Conservation (phyloP, 64 coral and sea anemone genomes). For the Stichodactyla helianthus region DNA sequence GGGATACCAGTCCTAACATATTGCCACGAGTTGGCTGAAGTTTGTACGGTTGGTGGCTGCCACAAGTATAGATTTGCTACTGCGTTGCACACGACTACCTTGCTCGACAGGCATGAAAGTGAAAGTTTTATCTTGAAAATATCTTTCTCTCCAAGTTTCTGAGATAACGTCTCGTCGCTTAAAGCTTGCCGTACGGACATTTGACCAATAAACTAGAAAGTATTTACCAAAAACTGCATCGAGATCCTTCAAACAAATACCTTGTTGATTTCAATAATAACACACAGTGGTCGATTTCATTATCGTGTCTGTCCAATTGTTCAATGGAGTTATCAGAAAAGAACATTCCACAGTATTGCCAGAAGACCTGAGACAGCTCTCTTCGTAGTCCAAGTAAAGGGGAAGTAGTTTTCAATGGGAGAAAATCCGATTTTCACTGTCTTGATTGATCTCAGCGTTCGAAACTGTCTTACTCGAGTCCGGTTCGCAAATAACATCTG, state of each 20-base stretch:
- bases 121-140: conserved; percentile 96
- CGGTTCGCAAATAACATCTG: conserved; percentile 27
- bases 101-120: conserved; percentile 92
- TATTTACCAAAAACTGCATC: not conserved
- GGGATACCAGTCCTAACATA: conserved; percentile 81
- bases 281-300: not conserved
- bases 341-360: not conserved
- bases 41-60: conserved; percentile 61
- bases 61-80: conserved; percentile 85
- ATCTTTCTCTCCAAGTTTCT: conserved; percentile 79
- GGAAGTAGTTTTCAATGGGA: not conserved
- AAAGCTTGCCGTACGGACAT: conserved; percentile 77
- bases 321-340: not conserved
- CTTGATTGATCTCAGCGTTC: not conserved
- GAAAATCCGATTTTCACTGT: conserved; percentile 8
- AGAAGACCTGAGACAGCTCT: not conserved
- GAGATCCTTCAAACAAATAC: conserved; percentile 11
- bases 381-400: not conserved
- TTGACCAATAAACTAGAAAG: not conserved
- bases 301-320: not conserved
- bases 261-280: conserved; percentile 21
- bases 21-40: conserved; percentile 76
- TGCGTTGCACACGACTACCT: conserved; percentile 76
- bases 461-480: conserved; percentile 8
- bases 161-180: conserved; percentile 70